Percentiles rank a stretch among this genome's conserved stretches.
Conservation (phyloP, 2,797 vertebrate species). For the Leontocebus nigricollis region DNA sequence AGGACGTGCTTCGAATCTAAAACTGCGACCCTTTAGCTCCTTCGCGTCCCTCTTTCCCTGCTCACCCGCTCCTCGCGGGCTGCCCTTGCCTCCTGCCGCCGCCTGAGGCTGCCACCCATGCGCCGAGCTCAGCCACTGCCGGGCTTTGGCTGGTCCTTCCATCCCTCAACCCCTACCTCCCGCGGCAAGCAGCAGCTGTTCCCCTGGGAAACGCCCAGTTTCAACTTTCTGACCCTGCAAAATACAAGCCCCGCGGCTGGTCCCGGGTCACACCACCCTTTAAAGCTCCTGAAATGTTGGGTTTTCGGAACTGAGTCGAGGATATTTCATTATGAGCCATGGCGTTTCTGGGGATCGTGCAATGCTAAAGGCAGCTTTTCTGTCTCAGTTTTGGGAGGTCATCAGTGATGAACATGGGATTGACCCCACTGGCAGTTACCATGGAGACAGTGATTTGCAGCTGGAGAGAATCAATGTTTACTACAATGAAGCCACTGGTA, state of each 20-base stretch:
- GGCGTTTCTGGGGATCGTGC: background rate
- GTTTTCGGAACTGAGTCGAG: background rate
- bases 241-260: background rate
- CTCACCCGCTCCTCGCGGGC: background rate
- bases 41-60: background rate
- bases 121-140: conserved; percentile 87
- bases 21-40: background rate
- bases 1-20: conserved; percentile 54
- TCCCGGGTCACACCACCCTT: background rate
- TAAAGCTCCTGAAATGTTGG: background rate
- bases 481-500: conserved; percentile 97
- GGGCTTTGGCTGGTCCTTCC: background rate
- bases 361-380: conserved; percentile 9
- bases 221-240: background rate
- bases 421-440: conserved; percentile 95
- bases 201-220: conserved; percentile 56
- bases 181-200: conserved; percentile 48
- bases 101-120: conserved; percentile 92
- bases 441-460: conserved; percentile 96
- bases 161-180: background rate
- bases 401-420: conserved; percentile 96
- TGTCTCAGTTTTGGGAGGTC: conserved; percentile 82
- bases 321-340: background rate
- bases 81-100: conserved; percentile 6
- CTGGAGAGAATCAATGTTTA: conserved; percentile 98